Conservation (phyloP, 2,797 vertebrate species). For the Notolepis coatsorum region DNA sequence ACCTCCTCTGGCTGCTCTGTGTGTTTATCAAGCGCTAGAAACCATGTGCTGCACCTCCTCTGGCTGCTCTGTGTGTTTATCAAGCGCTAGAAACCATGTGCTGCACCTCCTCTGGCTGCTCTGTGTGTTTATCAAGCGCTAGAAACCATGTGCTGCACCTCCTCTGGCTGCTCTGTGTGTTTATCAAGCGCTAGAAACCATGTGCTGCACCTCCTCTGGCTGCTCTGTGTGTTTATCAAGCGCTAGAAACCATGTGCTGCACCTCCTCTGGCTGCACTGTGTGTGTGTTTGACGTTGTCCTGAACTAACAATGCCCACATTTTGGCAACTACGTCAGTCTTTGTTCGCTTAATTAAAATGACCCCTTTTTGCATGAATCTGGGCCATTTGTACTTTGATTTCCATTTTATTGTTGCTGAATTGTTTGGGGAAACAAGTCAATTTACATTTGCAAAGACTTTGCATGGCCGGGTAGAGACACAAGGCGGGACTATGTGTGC, state of each 20-base stretch:
- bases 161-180: conserved; percentile 57
- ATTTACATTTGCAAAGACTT: conserved; percentile 85
- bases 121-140: conserved; percentile 48
- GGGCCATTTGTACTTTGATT: conserved; percentile 80
- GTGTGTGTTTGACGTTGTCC: conserved; percentile 72
- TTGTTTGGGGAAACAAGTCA: conserved; percentile 58
- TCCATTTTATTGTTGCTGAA: conserved; percentile 84
- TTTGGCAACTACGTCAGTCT: conserved; percentile 64
- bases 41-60: conserved; percentile 44
- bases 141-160: conserved; percentile 41
- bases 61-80: conserved; percentile 61
- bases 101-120: conserved; percentile 49
- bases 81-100: conserved; percentile 35
- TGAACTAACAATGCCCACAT: conserved; percentile 67
- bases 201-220: conserved; percentile 45
- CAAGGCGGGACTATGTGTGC: conserved; percentile 33
- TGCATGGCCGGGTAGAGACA: conserved; percentile 49
- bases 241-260: conserved; percentile 39
- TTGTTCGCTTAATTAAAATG: conserved; percentile 80
- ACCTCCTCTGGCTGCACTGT: conserved; percentile 54
- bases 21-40: conserved; percentile 47
- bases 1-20: conserved; percentile 54
- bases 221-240: conserved; percentile 9
- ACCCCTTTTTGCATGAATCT: conserved; percentile 75
- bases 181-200: conserved; percentile 46